phyloP scores from a whole-genome alignment of 1,140 invertebrate species.

The Laupala kohalensis region DNA sequence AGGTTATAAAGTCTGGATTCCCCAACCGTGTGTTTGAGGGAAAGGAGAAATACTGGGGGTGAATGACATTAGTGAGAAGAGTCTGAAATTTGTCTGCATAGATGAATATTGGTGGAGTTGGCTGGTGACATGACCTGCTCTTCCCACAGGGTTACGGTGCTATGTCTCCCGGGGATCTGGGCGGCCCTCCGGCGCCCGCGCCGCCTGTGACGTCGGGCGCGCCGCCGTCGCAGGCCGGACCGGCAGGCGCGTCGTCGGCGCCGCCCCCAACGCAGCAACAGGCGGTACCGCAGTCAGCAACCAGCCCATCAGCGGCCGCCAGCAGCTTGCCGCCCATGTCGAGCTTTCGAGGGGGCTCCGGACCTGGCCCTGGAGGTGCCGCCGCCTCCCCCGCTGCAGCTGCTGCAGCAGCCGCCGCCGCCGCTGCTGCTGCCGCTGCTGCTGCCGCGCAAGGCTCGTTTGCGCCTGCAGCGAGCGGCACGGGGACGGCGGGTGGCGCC shows the following conservation, averaged over 20 bases:
- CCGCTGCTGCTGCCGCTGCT: constrained; percentile 62
- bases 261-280: constrained; percentile 9
- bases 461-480: constrained; percentile 41
- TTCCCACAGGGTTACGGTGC: constrained; percentile 40
- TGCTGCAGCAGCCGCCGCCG: constrained; percentile 26
- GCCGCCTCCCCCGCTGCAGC: constrained; percentile 26
- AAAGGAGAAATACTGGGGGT: no score
- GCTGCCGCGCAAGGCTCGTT: constrained; percentile 38
- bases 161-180: constrained; percentile 36
- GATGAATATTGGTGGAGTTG: no score
- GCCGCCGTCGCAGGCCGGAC: constrained; percentile 18
- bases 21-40: no score
- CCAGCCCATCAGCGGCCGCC: constrained; percentile 30
- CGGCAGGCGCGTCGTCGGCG: constrained; percentile 7
- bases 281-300: neutral
- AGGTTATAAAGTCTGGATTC: no score
- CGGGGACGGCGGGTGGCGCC: constrained; percentile 36
- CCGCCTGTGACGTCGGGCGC: constrained; percentile 10
- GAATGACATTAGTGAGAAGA: no score
- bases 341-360: constrained; percentile 53
- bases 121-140: no score
- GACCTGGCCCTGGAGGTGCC: constrained; percentile 18
- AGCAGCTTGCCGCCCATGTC: constrained; percentile 84
- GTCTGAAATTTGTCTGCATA: no score
- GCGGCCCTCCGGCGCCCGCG: constrained; percentile 17